A percentile compares a stretch with the other conserved stretches of the same genome.
phyloP scores from a whole-genome alignment of 2,797 vertebrate species.

The Kryptopterus vitreolus region DNA sequence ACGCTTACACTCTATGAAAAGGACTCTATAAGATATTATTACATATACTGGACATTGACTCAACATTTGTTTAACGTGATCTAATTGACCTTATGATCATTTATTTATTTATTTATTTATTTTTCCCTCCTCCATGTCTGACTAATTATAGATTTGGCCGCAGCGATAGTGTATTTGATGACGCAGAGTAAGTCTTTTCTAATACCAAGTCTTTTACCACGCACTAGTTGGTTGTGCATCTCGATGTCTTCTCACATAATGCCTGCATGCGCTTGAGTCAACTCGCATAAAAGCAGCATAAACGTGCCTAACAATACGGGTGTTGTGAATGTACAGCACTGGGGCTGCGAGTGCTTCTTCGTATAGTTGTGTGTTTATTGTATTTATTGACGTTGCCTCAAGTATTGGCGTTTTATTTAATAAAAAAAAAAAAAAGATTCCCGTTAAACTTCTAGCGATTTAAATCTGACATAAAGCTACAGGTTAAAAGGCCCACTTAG shows the following conservation, averaged over 20 bases:
- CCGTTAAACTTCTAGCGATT: neutral
- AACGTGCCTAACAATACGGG: constrained; percentile 5
- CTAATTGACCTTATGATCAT: constrained; percentile 39
- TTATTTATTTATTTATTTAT: constrained; percentile 51
- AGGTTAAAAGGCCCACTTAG: neutral
- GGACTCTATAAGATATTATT: neutral
- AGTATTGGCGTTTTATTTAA: neutral
- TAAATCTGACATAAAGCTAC: neutral
- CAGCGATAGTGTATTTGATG: constrained; percentile 90
- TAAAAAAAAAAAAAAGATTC: neutral
- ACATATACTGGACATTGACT: neutral
- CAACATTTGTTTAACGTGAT: neutral
- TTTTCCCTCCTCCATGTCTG: constrained; percentile 70
- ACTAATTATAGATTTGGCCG: constrained; percentile 86
- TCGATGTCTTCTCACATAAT: too few relatives aligned
- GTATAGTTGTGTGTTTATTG: neutral
- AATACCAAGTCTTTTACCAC: constrained; percentile 21
- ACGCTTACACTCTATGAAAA: neutral
- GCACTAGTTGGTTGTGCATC: constrained; percentile 3
- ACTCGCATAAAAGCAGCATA: constrained; percentile 12
- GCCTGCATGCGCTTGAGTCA: too few relatives aligned
- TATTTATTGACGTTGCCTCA: neutral
- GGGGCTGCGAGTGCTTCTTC: neutral
- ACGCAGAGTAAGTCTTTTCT: constrained; percentile 89
- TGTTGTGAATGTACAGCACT: neutral